Evolutionary conservation across 2,113 vertebrate species (phyloP).

Genomic region (Microtus oregoni): DNA sequence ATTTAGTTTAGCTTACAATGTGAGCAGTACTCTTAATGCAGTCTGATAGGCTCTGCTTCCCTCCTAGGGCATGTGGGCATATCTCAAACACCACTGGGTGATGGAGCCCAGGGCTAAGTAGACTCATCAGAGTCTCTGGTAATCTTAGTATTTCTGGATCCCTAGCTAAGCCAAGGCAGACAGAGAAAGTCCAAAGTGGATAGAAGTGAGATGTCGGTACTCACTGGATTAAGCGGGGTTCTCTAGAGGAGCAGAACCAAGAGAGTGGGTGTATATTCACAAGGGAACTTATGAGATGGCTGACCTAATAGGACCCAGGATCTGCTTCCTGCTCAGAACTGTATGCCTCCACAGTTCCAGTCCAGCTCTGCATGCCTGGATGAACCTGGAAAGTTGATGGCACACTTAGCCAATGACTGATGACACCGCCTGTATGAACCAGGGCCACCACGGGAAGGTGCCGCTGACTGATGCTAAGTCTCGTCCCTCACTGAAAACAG

Average conservation of each 20-base stretch:
- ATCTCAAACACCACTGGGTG: background rate
- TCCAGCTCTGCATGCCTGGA: background rate
- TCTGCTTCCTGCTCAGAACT: background rate
- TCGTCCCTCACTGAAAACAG: background rate
- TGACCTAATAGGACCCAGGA: background rate
- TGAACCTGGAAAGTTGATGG: background rate
- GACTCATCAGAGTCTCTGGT: background rate
- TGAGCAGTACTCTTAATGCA: background rate
- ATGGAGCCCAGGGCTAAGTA: background rate
- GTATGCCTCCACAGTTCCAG: background rate
- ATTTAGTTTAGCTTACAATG: conserved; percentile 1
- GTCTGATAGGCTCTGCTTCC: background rate
- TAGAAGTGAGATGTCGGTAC: background rate
- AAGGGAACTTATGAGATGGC: background rate
- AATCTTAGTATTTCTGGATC: background rate
- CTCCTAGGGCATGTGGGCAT: background rate
- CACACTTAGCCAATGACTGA: no score
- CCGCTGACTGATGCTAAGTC: no score
- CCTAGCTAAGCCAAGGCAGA: background rate
- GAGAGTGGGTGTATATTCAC: background rate
- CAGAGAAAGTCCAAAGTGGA: background rate
- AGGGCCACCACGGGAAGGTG: background rate
- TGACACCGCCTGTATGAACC: background rate
- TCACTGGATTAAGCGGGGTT: background rate
- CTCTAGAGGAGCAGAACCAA: background rate